These are phyloP conservation scores for Lycaena phlaeas DNA, from an alignment of 2,888 invertebrate genomes.

Conservation along the genomic window DNA sequence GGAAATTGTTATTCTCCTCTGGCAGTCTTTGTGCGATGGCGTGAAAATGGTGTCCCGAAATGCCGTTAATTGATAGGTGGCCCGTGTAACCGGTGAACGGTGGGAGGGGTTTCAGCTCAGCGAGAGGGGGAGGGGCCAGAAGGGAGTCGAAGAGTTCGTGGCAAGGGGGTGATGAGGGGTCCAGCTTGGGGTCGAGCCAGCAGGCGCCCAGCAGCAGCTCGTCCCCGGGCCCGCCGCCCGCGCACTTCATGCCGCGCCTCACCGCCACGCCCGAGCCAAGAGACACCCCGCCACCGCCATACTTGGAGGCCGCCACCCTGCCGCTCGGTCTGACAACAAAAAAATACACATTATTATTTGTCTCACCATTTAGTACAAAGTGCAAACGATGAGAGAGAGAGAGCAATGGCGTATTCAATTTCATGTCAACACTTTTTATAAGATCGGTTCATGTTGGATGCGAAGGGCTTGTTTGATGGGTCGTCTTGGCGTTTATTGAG, in stretches of 20 bases:
- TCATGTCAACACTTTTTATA: too few species aligned
- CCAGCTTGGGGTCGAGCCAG: slow-evolving; percentile 78
- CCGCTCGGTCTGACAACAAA: slow-evolving; percentile 52
- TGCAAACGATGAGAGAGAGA: too few species aligned
- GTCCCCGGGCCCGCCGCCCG: slow-evolving; percentile 71
- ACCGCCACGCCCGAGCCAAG: slow-evolving; percentile 52
- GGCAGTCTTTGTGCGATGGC: slow-evolving; percentile 82
- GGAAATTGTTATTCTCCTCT: slow-evolving; percentile 81
- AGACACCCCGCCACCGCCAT: slow-evolving; percentile 63
- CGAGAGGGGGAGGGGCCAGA: slow-evolving; percentile 77
- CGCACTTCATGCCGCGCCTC: slow-evolving; percentile 76
- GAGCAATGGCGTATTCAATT: too few species aligned
- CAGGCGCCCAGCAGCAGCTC: slow-evolving; percentile 81
- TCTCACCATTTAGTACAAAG: too few species aligned
- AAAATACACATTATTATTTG: slow-evolving; percentile 12
- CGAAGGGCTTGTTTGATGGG: too few species aligned
- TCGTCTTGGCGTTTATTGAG: too few species aligned
- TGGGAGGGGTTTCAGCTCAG: slow-evolving; percentile 86
- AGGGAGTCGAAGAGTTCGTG: slow-evolving; percentile 82
- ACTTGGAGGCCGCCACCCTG: slow-evolving; percentile 71
- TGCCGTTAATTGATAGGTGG: slow-evolving; percentile 89
- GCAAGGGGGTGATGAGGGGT: slow-evolving; percentile 55
- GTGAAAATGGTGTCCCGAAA: slow-evolving; percentile 90
- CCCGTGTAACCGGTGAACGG: slow-evolving; percentile 91
- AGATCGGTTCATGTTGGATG: too few species aligned